A percentile compares a stretch with the other conserved stretches of the same genome.
phyloP scores from a whole-genome alignment of 2,888 invertebrate genomes.

The Anoplius nigerrimus region DNA sequence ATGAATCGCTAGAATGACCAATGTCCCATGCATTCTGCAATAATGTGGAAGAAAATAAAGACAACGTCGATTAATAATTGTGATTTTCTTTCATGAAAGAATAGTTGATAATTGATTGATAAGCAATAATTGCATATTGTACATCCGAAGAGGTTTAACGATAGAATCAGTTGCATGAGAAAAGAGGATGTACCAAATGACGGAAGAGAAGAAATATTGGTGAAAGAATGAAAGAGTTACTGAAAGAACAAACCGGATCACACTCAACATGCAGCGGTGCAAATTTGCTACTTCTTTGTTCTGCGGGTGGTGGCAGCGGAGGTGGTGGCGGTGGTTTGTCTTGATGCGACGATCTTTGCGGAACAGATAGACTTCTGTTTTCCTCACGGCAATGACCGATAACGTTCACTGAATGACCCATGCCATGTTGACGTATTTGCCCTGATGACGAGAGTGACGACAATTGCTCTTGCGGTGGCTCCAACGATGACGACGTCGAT shows the following conservation, averaged over 20 bases:
- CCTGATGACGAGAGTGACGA: no score
- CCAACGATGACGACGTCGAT: no score
- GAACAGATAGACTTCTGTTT: neutral
- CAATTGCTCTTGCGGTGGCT: no score
- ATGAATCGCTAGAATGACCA: slow-evolving; percentile 55
- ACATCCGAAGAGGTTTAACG: neutral
- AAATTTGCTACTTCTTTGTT: slow-evolving; percentile 9
- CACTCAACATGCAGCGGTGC: slow-evolving; percentile 81
- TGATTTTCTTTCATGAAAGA: neutral
- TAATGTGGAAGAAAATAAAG: slow-evolving; percentile 11
- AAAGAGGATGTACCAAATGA: neutral
- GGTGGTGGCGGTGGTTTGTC: neutral
- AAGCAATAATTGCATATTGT: no score
- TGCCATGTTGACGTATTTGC: no score
- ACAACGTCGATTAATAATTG: neutral
- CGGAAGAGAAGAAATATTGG: neutral
- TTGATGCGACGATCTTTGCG: neutral
- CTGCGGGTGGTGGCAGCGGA: neutral
- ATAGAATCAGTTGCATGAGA: no score
- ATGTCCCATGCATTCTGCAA: slow-evolving; percentile 81
- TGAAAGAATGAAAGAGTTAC: neutral
- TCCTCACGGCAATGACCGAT: neutral
- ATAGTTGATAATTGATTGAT: neutral
- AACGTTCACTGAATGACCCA: no score
- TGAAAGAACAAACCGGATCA: slow-evolving; percentile 80